phyloP scores from a whole-genome alignment of 2,888 invertebrate species.

The Phyllotreta cruciferae region DNA sequence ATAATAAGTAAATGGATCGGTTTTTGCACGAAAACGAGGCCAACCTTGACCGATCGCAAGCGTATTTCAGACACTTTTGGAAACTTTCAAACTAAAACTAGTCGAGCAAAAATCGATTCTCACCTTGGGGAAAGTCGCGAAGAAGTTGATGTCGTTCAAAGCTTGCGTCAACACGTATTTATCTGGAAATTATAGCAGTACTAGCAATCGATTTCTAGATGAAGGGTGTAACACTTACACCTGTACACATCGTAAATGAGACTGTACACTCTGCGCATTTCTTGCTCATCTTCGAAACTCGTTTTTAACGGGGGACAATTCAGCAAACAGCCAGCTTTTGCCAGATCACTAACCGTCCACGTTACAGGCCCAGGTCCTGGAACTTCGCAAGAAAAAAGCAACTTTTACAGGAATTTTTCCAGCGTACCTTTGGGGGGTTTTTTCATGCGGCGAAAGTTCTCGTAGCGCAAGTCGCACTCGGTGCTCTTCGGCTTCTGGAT shows the following conservation, averaged over 20 bases:
- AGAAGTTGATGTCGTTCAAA: conserved; percentile 69
- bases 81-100: too few relatives aligned
- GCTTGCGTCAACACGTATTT: conserved; percentile 72
- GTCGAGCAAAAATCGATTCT: conserved; percentile 44
- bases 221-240: conserved; percentile 64
- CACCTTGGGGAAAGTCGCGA: conserved; percentile 65
- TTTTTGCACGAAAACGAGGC: conserved; percentile 17
- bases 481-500: conserved; percentile 44
- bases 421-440: conserved; percentile 20
- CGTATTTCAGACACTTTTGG: too few relatives aligned
- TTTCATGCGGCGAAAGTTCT: conserved; percentile 6
- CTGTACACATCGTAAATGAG: conserved; percentile 77
- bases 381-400: neutral
- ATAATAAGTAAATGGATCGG: conserved; percentile 7
- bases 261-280: conserved; percentile 76
- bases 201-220: neutral
- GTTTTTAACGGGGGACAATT: conserved; percentile 63
- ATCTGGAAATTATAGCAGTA: conserved; percentile 63
- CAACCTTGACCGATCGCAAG: too few relatives aligned
- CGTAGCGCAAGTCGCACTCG: conserved; percentile 23
- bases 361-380: conserved; percentile 47
- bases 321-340: conserved; percentile 67
- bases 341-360: conserved; percentile 61
- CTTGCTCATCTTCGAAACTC: conserved; percentile 70
- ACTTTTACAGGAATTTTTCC: neutral